Base-by-base conservation (phyloP, 2,113 vertebrate species). In the Hemiscyllium ocellatum region DNA sequence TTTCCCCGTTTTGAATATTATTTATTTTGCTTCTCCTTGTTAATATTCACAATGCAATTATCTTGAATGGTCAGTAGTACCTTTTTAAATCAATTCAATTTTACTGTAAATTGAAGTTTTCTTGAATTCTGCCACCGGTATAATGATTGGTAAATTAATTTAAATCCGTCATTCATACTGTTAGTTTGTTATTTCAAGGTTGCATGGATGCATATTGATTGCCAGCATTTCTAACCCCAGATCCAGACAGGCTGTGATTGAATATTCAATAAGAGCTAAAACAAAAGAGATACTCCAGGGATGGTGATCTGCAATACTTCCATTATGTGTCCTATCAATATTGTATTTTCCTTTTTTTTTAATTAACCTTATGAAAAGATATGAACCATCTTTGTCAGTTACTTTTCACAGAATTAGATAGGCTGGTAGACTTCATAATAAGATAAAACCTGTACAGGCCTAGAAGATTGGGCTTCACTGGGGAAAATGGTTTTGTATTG, bases 141-240 rank as follows among this genome's bases (percentile, higher is more conserved):
- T 6, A 93, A 91, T n/a, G 29, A 65, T 91, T 26, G n/a, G 56
- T 91, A 26, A 91, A 65, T 93, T 66, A 66, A 93, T 93, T 93
- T 66, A 90, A 90, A 29, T 1, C 19, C 89, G 33, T 61, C 89
- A 33, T n/a, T 22, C 61, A 6, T 93, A 37, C 33, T 65, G 61
- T 66, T 66, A 7, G 33, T 68, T 91, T 65, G 29, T n/a, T 68
- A 15, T 61, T 91, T 65, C 33, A 65, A 91, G 66, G 20, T 33
- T 33, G 17, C 37, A 66, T 37, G 37, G n/a, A 68, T 66, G 7
- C 1, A 4, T 6, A 93, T 65, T 66, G n/a, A 17, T 68, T 37
- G 4, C 33, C n/a, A 33, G 12, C 2, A 33, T 93, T 66, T 65
- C 65, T 37, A 37, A 66, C 47, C 80, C n/a, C 80, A 47, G 37